Evolutionary conservation across 2,797 vertebrate species (phyloP).

Genomic region (Anas georgica): DNA sequence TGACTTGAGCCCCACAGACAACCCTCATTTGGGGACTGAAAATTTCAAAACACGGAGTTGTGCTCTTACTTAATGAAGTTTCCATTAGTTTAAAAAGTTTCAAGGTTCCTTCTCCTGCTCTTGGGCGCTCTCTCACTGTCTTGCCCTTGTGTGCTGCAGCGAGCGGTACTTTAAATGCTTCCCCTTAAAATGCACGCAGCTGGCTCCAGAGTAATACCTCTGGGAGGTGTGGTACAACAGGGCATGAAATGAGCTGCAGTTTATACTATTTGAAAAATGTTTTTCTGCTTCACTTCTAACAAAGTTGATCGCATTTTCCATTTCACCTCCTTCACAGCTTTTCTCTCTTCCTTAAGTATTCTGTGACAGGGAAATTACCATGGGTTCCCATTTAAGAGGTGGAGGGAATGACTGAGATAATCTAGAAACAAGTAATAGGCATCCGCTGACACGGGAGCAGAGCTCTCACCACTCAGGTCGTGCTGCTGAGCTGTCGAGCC

Average conservation of each 20-base stretch:
- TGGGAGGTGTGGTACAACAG: slow-evolving; percentile 26
- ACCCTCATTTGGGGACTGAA: neutral
- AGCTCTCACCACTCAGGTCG: neutral
- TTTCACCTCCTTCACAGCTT: slow-evolving; percentile 54
- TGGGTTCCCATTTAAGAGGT: slow-evolving; percentile 29
- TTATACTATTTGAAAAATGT: slow-evolving; percentile 14
- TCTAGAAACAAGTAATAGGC: neutral
- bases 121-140: neutral
- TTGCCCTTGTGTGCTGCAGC: neutral
- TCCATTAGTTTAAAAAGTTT: neutral
- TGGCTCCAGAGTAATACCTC: neutral
- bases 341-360: slow-evolving; percentile 36
- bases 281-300: slow-evolving; percentile 62
- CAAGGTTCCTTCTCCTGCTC: neutral
- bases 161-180: neutral
- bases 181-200: neutral
- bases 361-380: slow-evolving; percentile 55
- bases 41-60: neutral
- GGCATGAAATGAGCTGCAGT: neutral
- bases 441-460: neutral
- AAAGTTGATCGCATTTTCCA: slow-evolving; percentile 51
- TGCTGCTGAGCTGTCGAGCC: neutral
- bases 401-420: slow-evolving; percentile 44
- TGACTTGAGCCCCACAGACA: neutral
- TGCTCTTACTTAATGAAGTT: neutral